Base-by-base conservation (phyloP, 2,797 vertebrate genomes). In the Chloroceryle inda region DNA sequence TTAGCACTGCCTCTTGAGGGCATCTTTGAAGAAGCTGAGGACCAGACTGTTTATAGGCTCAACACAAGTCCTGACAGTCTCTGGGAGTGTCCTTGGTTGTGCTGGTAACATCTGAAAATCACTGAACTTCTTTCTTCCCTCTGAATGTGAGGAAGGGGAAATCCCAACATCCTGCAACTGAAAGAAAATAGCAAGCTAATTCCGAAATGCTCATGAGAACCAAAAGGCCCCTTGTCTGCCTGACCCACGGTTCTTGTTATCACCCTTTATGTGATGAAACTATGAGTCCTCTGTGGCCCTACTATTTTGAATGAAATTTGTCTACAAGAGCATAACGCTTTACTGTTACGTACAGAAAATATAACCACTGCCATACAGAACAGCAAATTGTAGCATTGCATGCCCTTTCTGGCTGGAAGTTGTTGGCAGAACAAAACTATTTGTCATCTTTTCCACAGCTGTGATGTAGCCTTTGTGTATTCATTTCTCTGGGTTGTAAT, bases 401-500 rank as follows among this genome's bases (percentile, higher is more conserved):
- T 87, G 96, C 96, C 96, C 96, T 94, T 97, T 97, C 94, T 95
- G 94, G 96, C 88, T 93, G 93, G 72, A 85, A 66, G 92, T 95
- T 95, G 87, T 92, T 98, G 97, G 97, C 98, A 98, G 93, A 80
- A 72, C 83, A 94, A 97, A 95, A 88, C 66, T 72, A 59, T 91
- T 93, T 96, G 91, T 96, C 97, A 96, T 98, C 93, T 96, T 98
- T 98, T 97, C 98, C 98, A 73, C 97, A 97, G 97, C 94, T 97
- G 97, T 94, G 97, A 94, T 97, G 80, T 89, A 91, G 95, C 88
- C 91, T 97, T 97, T 98, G 97, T 96, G 91, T 85, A 96, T 98
- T 97, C 97, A 87, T 86, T 95, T 93, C 94, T 89, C n/a, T 58
- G 74, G 75, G 85, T 87, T 80, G 91, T 78, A 89, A 93, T 52